A percentile compares a stretch with the other conserved stretches of the same genome.
These are phyloP conservation scores for Lasioglossum oenotherae DNA, from an alignment of 2,888 invertebrate species.

Conservation along the genomic window DNA sequence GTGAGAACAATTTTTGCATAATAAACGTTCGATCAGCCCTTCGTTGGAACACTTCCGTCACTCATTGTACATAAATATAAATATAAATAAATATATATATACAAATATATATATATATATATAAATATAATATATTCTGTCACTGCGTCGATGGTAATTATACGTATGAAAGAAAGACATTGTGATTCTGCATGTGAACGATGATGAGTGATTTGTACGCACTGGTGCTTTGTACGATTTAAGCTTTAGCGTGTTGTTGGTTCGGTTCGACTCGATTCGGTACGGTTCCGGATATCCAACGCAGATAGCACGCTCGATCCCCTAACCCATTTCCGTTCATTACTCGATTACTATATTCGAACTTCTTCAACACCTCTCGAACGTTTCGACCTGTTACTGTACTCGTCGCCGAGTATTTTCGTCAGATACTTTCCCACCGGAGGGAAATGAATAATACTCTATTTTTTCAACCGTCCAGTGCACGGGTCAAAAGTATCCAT, in stretches of 20 bases:
- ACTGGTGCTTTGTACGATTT: constrained; percentile 64
- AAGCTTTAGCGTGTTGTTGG: constrained; percentile 60
- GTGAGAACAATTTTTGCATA: background rate
- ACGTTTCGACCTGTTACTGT: background rate
- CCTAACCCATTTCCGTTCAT: constrained; percentile 29
- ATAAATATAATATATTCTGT: constrained; percentile 60
- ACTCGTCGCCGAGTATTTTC: background rate
- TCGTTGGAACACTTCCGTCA: constrained; percentile 2
- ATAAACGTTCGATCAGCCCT: background rate
- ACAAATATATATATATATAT: constrained; percentile 36
- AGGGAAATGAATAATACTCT: background rate
- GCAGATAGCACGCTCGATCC: constrained; percentile 11
- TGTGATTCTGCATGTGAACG: constrained; percentile 57
- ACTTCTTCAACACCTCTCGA: background rate
- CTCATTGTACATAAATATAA: constrained; percentile 10
- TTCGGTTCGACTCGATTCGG: constrained; percentile 37
- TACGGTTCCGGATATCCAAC: constrained; percentile 18
- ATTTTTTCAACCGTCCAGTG: background rate
- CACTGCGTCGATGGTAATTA: constrained; percentile 62
- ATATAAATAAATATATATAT: constrained; percentile 43
- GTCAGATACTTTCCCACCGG: background rate
- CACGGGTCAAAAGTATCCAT: background rate
- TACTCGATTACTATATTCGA: constrained; percentile 1
- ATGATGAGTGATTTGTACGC: constrained; percentile 61
- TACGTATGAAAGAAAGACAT: constrained; percentile 54